Percentiles rank a stretch among this genome's conserved stretches.
These are phyloP conservation scores for Falco columbarius DNA, from an alignment of 2,797 vertebrate genomes.

Conservation along the genomic window DNA sequence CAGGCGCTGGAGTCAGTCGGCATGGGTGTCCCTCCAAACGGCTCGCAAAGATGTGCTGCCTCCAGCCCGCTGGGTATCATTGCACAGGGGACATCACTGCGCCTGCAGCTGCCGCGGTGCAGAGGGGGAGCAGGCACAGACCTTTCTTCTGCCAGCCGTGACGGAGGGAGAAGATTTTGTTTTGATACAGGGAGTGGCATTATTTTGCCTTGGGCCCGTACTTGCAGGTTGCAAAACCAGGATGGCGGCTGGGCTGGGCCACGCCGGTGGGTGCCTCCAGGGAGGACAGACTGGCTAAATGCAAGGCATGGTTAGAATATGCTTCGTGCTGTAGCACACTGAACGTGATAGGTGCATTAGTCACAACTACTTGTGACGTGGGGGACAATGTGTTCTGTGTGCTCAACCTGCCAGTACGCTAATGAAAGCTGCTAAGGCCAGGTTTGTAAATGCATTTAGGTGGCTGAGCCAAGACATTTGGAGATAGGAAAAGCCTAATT, in stretches of 20 bases:
- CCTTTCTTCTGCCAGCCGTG: neutral
- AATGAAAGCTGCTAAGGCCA: neutral
- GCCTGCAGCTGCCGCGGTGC: fast-evolving
- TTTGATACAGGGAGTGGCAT: neutral
- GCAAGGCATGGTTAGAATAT: neutral
- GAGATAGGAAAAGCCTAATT: neutral
- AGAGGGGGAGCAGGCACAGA: neutral
- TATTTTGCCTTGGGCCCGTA: neutral
- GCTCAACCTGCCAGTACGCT: neutral
- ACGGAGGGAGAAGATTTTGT: neutral
- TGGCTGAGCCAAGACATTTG: neutral
- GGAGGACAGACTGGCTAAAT: neutral
- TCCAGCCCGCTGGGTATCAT: neutral
- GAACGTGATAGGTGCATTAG: neutral
- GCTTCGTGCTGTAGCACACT: neutral
- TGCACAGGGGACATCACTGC: neutral
- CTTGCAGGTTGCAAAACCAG: neutral
- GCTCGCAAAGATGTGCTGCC: fast-evolving
- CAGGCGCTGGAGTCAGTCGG: neutral
- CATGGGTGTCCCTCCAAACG: neutral
- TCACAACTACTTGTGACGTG: neutral
- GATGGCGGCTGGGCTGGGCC: neutral
- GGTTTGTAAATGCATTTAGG: neutral
- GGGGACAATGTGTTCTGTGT: neutral
- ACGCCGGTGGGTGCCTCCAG: neutral